A percentile compares a stretch with the other conserved stretches of the same genome.
Evolutionary conservation across 2,888 invertebrate genomes (phyloP).

Genomic region (Ectropis crepuscularia): DNA sequence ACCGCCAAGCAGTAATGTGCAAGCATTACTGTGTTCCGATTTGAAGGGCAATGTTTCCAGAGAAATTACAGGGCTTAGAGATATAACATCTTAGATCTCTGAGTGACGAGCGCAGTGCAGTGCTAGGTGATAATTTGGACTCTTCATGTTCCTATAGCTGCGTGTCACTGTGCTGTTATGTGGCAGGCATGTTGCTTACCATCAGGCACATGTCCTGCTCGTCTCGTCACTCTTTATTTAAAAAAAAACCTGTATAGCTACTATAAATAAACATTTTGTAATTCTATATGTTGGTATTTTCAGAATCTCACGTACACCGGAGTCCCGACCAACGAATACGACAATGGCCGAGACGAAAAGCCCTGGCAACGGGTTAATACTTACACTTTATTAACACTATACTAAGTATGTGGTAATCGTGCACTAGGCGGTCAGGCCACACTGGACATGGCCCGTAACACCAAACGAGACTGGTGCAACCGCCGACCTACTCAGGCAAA

Average conservation of each 20-base stretch:
- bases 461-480: not conserved
- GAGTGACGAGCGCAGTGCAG: too few species aligned
- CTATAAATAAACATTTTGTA: not conserved
- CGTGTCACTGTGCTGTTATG: too few species aligned
- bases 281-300: conserved; percentile 26
- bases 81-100: too few species aligned
- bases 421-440: conserved; percentile 1
- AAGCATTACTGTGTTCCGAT: too few species aligned
- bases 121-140: too few species aligned
- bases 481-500: not conserved
- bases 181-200: too few species aligned
- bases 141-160: too few species aligned
- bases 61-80: too few species aligned
- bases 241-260: not conserved
- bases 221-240: too few species aligned
- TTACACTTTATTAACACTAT: conserved; percentile 29
- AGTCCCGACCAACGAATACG: conserved; percentile 56
- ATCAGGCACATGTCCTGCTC: too few species aligned
- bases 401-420: not conserved
- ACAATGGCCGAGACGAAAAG: conserved; percentile 63
- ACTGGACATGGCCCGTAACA: conserved; percentile 1
- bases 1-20: too few species aligned
- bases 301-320: conserved; percentile 49
- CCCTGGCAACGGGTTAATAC: conserved; percentile 72
- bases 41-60: too few species aligned